Percentiles rank a stretch among this genome's conserved stretches.
Evolutionary conservation across 2,113 vertebrate genomes (phyloP).

Genomic region (Cottus gobio): DNA sequence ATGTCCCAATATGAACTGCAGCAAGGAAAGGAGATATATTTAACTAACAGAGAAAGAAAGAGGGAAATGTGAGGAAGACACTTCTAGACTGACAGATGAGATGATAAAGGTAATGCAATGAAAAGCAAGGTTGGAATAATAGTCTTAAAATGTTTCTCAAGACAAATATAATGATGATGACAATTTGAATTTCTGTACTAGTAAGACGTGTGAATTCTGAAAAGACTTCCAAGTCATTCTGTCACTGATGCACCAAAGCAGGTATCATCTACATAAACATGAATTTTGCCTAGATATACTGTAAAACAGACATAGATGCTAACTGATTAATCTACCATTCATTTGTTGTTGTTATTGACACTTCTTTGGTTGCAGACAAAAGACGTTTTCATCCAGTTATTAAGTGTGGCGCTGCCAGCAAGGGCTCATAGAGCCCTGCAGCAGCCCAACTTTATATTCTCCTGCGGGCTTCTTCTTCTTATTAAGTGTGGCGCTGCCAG

Average conservation of each 20-base stretch:
- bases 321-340: neutral
- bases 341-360: neutral
- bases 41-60: slow-evolving; percentile 14
- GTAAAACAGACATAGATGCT: neutral
- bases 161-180: neutral
- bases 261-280: too few species aligned
- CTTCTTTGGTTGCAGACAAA: slow-evolving; percentile 42
- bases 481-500: too few species aligned
- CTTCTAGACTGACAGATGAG: neutral
- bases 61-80: slow-evolving; percentile 27
- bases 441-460: too few species aligned
- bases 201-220: neutral
- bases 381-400: slow-evolving; percentile 51
- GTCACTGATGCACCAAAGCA: neutral
- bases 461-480: too few species aligned
- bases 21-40: slow-evolving; percentile 50
- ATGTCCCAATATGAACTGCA: slow-evolving; percentile 59
- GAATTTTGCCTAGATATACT: too few species aligned
- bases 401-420: too few species aligned
- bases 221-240: neutral
- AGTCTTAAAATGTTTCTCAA: slow-evolving; percentile 7
- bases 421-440: too few species aligned
- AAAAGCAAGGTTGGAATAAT: neutral
- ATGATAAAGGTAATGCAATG: slow-evolving; percentile 12
- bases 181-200: too few species aligned